Evolutionary conservation across 2,797 vertebrate species (phyloP).

Genomic region (Danio choprae): DNA sequence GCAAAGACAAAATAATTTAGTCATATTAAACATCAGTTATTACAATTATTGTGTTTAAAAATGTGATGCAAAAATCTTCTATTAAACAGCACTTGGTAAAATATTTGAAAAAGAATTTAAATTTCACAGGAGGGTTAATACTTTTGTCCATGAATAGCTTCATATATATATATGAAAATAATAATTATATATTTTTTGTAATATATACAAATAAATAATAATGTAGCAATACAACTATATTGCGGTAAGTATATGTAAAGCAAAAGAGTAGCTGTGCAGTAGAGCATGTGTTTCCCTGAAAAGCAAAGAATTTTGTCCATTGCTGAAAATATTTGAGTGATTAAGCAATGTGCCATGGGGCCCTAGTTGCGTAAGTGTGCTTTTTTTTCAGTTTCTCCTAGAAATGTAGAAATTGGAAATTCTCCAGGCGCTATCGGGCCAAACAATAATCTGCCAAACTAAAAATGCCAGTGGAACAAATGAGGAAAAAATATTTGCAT

Average conservation of each 20-base stretch:
- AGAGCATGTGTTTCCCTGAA: not conserved
- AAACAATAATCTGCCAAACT: not conserved
- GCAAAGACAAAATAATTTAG: no score
- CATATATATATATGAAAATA: not conserved
- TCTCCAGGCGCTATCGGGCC: slow-evolving; percentile 22
- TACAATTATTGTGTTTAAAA: no score
- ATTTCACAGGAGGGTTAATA: no score
- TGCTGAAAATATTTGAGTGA: slow-evolving; percentile 42
- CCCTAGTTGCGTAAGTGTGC: slow-evolving; percentile 46
- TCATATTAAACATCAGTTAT: no score
- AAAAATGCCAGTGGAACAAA: not conserved
- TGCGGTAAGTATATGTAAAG: no score
- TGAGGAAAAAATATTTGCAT: slow-evolving; percentile 19
- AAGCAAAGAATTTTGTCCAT: slow-evolving; percentile 36
- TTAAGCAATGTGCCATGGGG: slow-evolving; percentile 27
- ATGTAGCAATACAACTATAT: no score
- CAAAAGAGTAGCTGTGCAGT: not conserved
- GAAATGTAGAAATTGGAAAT: slow-evolving; percentile 24
- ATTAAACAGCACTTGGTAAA: no score
- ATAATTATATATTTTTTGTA: not conserved
- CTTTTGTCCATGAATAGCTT: no score
- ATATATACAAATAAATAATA: no score
- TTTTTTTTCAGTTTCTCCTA: slow-evolving; percentile 48
- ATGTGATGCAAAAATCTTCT: no score
- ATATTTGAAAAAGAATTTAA: no score